phyloP scores from a whole-genome alignment of 2,113 vertebrate genomes.

The Bambusicola thoracicus region DNA sequence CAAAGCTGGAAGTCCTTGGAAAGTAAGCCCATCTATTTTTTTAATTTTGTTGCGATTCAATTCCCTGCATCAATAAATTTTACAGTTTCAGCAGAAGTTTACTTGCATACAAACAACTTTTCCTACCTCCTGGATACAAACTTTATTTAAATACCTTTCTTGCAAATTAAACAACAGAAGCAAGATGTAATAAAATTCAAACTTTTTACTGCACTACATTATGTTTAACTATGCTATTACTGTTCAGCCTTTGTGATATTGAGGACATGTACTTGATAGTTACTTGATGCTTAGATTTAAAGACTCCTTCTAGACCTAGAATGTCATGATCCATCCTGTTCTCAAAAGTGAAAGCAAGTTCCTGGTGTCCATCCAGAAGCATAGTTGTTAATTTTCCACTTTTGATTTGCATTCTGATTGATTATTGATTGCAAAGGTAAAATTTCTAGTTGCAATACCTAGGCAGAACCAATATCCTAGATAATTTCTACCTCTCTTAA shows the following conservation, averaged over 20 bases:
- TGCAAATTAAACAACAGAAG: background rate
- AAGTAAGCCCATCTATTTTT: slow-evolving; percentile 90
- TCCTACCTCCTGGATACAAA: background rate
- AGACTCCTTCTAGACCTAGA: background rate
- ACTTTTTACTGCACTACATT: background rate
- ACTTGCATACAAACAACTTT: background rate
- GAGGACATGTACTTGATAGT: background rate
- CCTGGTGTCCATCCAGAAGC: background rate
- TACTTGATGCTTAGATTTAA: background rate
- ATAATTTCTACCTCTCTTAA: background rate
- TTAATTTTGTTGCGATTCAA: slow-evolving; percentile 93
- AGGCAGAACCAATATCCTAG: background rate
- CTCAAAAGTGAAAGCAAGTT: background rate
- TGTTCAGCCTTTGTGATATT: background rate
- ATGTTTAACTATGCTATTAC: background rate
- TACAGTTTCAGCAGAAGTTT: slow-evolving; percentile 15
- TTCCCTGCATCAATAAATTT: slow-evolving; percentile 79
- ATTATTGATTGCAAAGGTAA: background rate
- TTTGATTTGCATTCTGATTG: background rate
- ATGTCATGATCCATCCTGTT: background rate
- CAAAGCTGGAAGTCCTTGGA: slow-evolving; percentile 90
- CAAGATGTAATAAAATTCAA: background rate
- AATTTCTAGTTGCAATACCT: background rate
- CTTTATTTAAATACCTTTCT: background rate
- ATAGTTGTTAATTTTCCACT: background rate